Percentiles rank a stretch among this genome's conserved stretches.
Conservation (phyloP, 2,888 invertebrate genomes). For the Meta bourneti region DNA sequence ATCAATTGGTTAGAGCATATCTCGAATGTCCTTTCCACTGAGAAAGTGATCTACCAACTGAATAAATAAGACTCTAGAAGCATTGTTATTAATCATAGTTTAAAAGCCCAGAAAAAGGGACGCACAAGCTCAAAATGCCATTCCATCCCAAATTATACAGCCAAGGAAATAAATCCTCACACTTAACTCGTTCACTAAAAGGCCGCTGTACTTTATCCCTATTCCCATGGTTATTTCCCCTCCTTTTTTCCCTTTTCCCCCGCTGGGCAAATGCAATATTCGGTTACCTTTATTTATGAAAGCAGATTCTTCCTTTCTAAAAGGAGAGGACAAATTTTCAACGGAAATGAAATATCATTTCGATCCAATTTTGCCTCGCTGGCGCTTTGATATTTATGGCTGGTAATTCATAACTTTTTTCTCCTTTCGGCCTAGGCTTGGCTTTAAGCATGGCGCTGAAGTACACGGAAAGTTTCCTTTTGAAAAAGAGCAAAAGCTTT, state of each 20-base stretch:
- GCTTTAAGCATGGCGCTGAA: background rate
- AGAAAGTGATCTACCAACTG: too few relatives aligned
- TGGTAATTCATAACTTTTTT: constrained; percentile 30
- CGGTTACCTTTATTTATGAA: constrained; percentile 28
- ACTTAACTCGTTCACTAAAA: constrained; percentile 8
- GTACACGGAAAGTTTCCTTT: constrained; percentile 19
- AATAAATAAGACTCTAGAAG: background rate
- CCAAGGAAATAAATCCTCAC: constrained; percentile 3
- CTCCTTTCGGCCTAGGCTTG: background rate
- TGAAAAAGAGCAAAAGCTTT: background rate
- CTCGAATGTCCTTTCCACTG: too few relatives aligned
- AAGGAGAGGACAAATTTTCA: constrained; percentile 2
- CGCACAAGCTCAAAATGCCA: background rate
- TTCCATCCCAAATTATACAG: background rate
- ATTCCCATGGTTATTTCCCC: constrained; percentile 15
- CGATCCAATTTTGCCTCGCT: constrained; percentile 30
- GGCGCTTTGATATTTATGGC: constrained; percentile 27
- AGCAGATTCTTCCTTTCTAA: background rate
- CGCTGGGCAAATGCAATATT: background rate
- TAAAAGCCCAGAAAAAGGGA: background rate
- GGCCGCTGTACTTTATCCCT: constrained; percentile 1
- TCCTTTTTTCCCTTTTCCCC: background rate
- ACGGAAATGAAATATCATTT: constrained; percentile 52
- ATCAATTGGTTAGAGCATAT: too few relatives aligned
- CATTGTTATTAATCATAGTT: background rate